Evolutionary conservation across 2,113 vertebrate species (phyloP), one percentile per base, ranked within the genome.

Genomic region (Sapayoa aenigma): DNA sequence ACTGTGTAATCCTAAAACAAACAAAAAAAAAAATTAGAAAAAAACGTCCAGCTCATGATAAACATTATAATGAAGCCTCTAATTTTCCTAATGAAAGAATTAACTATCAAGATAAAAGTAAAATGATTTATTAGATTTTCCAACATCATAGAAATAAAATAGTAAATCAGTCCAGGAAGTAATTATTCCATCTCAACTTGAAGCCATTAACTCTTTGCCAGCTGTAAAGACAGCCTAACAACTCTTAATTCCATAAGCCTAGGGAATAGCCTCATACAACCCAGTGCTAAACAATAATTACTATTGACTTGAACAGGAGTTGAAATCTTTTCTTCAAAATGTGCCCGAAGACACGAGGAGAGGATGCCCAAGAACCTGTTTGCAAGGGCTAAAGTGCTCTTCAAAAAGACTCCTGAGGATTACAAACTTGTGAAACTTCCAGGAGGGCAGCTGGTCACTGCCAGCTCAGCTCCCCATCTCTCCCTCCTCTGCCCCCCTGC

Each of bases 361-460:
- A 93, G 84, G 85, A 97, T 94, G 96, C 96, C 96, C 87, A 87
- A 97, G 95, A 97, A 97, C 95, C 95, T 71, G 92, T 96, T 94
- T 97, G 97, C 41, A 33, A 91, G 94, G 96, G 93, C 97, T 96
- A 89, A 97, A 97, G 97, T 92, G 4, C 5, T 63, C 41, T 47
- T 41, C 4, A 65, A 58, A 73, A 42, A 31, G 23, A 6, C 4
- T 14, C 18, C 42, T 7, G 12, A 97, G 96, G 95, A 97, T 97
- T 97, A 97, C 96, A 98, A 98, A 98, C 97, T 98, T 98, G 97
- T 97, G 97, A 98, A 98, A 98, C 96, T 97, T 96, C 77, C 90
- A 97, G 97, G 95, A 98, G 97, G 74, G 37, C 68, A 97, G 95
- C 91, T 89, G 95, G 81, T 84, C 96, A 95, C 96, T 87, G 97